Percentiles rank a stretch among this genome's conserved stretches.
These are phyloP conservation scores for Idaea biselata DNA, from an alignment of 2,888 invertebrate genomes.

Conservation along the genomic window DNA sequence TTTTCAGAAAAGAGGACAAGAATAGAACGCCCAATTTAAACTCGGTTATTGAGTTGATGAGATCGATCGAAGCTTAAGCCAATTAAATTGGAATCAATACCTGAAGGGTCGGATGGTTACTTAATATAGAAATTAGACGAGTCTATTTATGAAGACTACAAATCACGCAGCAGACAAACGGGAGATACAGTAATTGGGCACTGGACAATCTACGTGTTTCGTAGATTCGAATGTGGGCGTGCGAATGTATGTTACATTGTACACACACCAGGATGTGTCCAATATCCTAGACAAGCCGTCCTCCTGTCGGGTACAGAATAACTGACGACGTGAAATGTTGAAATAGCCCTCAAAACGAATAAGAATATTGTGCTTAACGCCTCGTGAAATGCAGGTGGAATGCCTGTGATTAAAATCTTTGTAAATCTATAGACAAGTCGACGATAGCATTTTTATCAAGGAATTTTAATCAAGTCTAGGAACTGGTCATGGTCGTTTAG, in stretches of 20 bases:
- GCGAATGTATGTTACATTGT: conserved; percentile 24
- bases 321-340: not conserved
- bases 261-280: conserved; percentile 28
- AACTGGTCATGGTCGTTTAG: not conserved
- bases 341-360: not conserved
- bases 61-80: not conserved
- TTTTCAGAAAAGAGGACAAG: not conserved
- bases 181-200: not conserved
- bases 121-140: not conserved
- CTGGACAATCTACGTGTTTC: conserved; percentile 11
- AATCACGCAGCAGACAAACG: not conserved
- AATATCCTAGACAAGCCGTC: conserved; percentile 16
- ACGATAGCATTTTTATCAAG: not conserved
- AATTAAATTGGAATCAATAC: not conserved
- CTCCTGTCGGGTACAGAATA: not conserved
- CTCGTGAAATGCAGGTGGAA: not conserved
- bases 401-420: not conserved
- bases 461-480: not conserved
- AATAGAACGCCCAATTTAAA: not conserved
- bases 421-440: not conserved
- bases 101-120: not conserved
- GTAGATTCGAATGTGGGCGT: conserved; percentile 31
- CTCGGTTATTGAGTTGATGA: not conserved
- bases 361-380: not conserved
- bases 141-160: not conserved